A percentile compares a stretch with the other conserved stretches of the same genome.
Evolutionary conservation across 2,113 vertebrate species (phyloP).

Genomic region (Zapus hudsonius): DNA sequence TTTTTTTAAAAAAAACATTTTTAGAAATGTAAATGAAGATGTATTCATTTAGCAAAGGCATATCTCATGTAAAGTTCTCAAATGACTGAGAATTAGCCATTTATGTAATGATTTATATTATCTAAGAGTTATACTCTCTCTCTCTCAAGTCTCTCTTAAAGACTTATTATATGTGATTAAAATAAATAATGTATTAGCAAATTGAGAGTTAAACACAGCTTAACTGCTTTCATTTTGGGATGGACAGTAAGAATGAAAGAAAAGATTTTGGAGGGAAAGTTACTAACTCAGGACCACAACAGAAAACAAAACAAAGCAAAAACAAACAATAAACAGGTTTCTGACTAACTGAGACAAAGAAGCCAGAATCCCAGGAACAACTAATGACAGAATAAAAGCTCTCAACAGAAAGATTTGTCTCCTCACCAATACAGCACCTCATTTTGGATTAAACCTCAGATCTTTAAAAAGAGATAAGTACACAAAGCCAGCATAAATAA

Average conservation of each 20-base stretch:
- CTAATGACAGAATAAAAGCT: conserved; percentile 1
- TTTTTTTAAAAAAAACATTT: conserved; percentile 12
- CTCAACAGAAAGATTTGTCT: neutral
- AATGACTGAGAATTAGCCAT: neutral
- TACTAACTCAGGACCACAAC: neutral
- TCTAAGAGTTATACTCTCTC: neutral
- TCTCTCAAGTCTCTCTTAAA: neutral
- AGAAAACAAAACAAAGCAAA: neutral
- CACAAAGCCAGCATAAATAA: conserved; percentile 10
- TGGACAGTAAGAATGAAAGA: neutral
- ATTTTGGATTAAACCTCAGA: conserved; percentile 1
- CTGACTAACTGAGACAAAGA: neutral
- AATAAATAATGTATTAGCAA: conserved; percentile 34
- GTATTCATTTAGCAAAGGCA: conserved; percentile 16
- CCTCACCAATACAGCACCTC: neutral
- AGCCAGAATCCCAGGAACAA: conserved; percentile 37
- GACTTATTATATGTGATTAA: too few relatives aligned
- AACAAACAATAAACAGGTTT: conserved; percentile 21
- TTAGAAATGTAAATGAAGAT: conserved; percentile 34
- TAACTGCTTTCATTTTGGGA: conserved; percentile 33
- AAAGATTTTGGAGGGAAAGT: conserved; percentile 37
- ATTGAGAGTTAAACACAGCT: neutral
- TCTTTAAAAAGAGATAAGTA: conserved; percentile 6
- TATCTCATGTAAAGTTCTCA: conserved; percentile 29
- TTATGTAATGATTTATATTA: conserved; percentile 33